Percentiles rank a stretch among this genome's conserved stretches.
Conservation (phyloP, 2,797 vertebrate species). For the Melanotaenia boesemani region DNA sequence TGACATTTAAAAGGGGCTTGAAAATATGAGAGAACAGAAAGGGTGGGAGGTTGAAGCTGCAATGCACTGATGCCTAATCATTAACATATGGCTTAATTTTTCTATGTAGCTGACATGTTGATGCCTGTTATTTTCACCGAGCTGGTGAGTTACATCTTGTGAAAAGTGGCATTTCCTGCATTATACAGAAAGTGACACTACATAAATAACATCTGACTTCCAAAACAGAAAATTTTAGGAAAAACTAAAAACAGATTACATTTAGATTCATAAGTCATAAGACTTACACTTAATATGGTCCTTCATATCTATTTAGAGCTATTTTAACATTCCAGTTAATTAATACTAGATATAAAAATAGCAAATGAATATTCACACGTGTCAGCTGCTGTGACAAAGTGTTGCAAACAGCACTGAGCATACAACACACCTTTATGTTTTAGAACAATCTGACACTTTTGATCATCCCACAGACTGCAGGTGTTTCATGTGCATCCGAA, state of each 20-base stretch:
- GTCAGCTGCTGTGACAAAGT: constrained; percentile 14
- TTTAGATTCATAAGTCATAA: background rate
- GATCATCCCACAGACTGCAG: constrained; percentile 48
- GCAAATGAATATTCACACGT: constrained; percentile 4
- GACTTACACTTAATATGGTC: background rate
- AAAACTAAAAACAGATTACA: background rate
- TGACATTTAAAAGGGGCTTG: constrained; percentile 28
- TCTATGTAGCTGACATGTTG: constrained; percentile 3
- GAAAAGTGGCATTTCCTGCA: background rate
- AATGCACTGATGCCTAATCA: constrained; percentile 19
- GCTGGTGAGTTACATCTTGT: constrained; percentile 2
- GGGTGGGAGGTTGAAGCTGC: constrained; percentile 21
- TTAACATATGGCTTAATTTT: constrained; percentile 31
- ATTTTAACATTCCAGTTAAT: background rate
- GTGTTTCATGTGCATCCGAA: constrained; percentile 56
- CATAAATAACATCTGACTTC: background rate
- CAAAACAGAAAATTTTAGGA: background rate
- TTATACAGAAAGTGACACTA: background rate
- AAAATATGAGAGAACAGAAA: constrained; percentile 14
- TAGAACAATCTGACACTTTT: constrained; percentile 38
- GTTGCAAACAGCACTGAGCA: constrained; percentile 18
- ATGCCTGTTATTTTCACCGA: background rate
- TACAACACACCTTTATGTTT: constrained; percentile 41
- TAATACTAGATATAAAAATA: constrained; percentile 1
- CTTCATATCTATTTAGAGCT: background rate